phyloP scores from a whole-genome alignment of 2,113 vertebrate species.

The Gila orcuttii region DNA sequence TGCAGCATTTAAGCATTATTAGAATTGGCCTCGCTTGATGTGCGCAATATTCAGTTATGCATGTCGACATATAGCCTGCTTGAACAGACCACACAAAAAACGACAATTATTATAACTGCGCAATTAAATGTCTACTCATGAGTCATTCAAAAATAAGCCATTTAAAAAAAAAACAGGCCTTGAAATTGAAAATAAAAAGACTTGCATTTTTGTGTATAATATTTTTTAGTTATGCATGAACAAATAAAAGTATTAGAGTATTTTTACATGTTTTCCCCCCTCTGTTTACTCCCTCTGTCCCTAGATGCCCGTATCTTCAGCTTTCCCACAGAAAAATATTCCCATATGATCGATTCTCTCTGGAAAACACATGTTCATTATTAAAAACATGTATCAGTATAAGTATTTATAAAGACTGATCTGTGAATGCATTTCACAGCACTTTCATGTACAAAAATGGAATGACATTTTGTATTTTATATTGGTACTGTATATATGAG shows the following conservation, averaged over 20 bases:
- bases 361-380: neutral
- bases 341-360: neutral
- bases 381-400: neutral
- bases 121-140: neutral
- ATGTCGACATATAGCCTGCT: neutral
- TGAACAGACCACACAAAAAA: neutral
- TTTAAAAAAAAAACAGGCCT: neutral
- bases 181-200: neutral
- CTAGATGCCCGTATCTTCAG: slow-evolving; percentile 11
- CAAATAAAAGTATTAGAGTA: neutral
- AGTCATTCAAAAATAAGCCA: neutral
- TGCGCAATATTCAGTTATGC: neutral
- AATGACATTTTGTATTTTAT: neutral
- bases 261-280: neutral
- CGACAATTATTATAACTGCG: neutral
- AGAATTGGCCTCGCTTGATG: neutral
- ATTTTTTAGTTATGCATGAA: neutral
- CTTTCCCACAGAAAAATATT: slow-evolving; percentile 53
- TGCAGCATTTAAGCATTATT: neutral
- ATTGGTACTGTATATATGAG: neutral
- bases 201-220: too few relatives aligned
- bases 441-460: neutral
- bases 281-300: neutral
- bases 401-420: neutral
- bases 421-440: neutral